phyloP scores from a whole-genome alignment of 2,113 vertebrate species.

The Alligator mississippiensis region DNA sequence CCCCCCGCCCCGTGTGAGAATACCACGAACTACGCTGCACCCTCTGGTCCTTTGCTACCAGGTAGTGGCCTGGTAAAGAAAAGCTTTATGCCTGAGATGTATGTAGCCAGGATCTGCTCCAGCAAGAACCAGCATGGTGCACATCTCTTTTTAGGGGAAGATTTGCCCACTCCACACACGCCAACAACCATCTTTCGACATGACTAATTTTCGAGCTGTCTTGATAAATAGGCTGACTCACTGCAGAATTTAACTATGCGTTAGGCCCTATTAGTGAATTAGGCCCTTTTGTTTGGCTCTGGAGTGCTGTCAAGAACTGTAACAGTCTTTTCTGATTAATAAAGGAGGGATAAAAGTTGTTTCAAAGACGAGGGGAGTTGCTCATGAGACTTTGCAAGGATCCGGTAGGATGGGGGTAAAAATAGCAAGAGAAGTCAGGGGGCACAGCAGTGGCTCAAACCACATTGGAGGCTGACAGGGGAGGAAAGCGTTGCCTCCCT shows the following conservation, averaged over 20 bases:
- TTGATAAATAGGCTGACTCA: slow-evolving; percentile 77
- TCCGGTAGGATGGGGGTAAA: background rate
- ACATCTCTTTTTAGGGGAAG: slow-evolving; percentile 52
- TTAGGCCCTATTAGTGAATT: slow-evolving; percentile 67
- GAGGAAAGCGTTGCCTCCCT: background rate
- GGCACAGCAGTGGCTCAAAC: background rate
- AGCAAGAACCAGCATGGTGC: background rate
- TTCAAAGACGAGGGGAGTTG: slow-evolving; percentile 18
- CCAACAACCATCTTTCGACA: slow-evolving; percentile 55
- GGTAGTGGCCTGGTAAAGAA: slow-evolving; percentile 14
- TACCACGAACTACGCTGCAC: slow-evolving; percentile 15
- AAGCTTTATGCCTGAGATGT: slow-evolving; percentile 10
- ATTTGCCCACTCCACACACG: slow-evolving; percentile 30
- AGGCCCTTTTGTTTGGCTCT: slow-evolving; percentile 68
- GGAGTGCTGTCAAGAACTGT: slow-evolving; percentile 50
- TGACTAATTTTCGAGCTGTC: slow-evolving; percentile 75
- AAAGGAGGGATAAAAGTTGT: slow-evolving; percentile 44
- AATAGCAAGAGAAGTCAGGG: background rate
- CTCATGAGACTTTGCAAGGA: background rate
- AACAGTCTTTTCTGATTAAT: slow-evolving; percentile 45
- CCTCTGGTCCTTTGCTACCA: background rate
- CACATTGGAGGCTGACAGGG: background rate
- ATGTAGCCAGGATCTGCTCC: slow-evolving; percentile 31
- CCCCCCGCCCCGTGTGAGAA: background rate
- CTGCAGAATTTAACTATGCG: slow-evolving; percentile 68